Evolutionary conservation across 2,888 invertebrate species (phyloP).

Genomic region (Hyles lineata): DNA sequence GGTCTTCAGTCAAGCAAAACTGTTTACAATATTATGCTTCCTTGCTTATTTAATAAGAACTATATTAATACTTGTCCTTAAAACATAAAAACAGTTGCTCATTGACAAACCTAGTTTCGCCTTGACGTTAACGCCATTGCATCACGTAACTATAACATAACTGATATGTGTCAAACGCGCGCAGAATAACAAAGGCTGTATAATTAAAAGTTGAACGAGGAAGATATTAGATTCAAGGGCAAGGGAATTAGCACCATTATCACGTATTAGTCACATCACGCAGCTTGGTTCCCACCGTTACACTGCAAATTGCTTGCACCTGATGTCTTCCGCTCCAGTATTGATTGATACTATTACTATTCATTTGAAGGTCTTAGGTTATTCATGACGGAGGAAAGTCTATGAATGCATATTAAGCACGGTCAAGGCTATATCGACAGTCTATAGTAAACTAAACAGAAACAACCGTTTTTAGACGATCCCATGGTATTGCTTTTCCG

Average conservation of each 20-base stretch:
- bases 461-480: too few relatives aligned
- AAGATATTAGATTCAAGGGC: slow-evolving; percentile 47
- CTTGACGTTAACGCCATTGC: slow-evolving; percentile 10
- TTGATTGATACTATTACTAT: slow-evolving; percentile 19
- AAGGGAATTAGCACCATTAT: slow-evolving; percentile 25
- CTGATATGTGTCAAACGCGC: slow-evolving; percentile 28
- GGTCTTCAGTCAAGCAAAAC: too few relatives aligned
- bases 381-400: too few relatives aligned
- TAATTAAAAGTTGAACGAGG: slow-evolving; percentile 43
- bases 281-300: slow-evolving; percentile 43
- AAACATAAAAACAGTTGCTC: background rate
- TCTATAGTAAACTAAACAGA: too few relatives aligned
- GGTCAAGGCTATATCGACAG: too few relatives aligned
- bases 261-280: slow-evolving; percentile 23
- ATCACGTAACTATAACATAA: slow-evolving; percentile 20
- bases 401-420: too few relatives aligned
- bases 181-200: slow-evolving; percentile 30
- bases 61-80: too few relatives aligned
- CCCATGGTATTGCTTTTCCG: too few relatives aligned
- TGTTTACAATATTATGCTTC: too few relatives aligned
- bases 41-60: too few relatives aligned
- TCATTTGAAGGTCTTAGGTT: background rate
- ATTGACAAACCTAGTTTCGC: background rate
- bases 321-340: slow-evolving; percentile 34
- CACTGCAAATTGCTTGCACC: slow-evolving; percentile 38